Evolutionary conservation across 2,888 invertebrate genomes (phyloP).

Genomic region (Periphyllus acericola): DNA sequence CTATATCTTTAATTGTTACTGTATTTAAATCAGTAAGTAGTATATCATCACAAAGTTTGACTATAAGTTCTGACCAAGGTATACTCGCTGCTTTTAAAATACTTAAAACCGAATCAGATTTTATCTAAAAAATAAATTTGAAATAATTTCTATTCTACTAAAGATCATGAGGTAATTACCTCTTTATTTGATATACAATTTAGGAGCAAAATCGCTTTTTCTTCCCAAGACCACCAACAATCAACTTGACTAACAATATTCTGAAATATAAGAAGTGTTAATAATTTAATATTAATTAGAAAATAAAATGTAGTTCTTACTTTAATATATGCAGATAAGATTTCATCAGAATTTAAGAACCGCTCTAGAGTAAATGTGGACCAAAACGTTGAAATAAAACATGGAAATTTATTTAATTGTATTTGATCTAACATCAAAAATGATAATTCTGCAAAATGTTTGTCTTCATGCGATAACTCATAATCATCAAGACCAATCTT

Average conservation of each 20-base stretch:
- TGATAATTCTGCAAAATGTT: slow-evolving; percentile 58
- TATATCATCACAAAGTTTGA: slow-evolving; percentile 66
- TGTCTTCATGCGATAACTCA: slow-evolving; percentile 46
- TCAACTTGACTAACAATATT: slow-evolving; percentile 57
- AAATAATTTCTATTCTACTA: slow-evolving; percentile 9
- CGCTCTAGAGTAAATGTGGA: slow-evolving; percentile 68
- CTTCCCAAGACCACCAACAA: slow-evolving; percentile 61
- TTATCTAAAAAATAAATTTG: slow-evolving; percentile 65
- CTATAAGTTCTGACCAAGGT: slow-evolving; percentile 68
- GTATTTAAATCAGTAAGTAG: slow-evolving; percentile 64
- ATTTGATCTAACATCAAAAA: slow-evolving; percentile 63
- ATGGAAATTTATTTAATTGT: slow-evolving; percentile 62
- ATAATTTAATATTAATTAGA: neutral
- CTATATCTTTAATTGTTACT: slow-evolving; percentile 49
- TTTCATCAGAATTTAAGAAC: slow-evolving; percentile 68
- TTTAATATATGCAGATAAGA: slow-evolving; percentile 68
- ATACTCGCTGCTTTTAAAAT: slow-evolving; percentile 67
- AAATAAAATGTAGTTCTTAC: slow-evolving; percentile 65
- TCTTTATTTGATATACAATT: slow-evolving; percentile 45
- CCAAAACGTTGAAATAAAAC: slow-evolving; percentile 63
- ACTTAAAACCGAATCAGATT: slow-evolving; percentile 66
- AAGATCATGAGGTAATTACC: neutral
- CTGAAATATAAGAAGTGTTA: slow-evolving; percentile 21
- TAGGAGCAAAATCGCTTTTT: slow-evolving; percentile 45
- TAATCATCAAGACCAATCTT: slow-evolving; percentile 49